phyloP scores from a whole-genome alignment of 2,113 vertebrate genomes.

The Oryzias javanicus region DNA sequence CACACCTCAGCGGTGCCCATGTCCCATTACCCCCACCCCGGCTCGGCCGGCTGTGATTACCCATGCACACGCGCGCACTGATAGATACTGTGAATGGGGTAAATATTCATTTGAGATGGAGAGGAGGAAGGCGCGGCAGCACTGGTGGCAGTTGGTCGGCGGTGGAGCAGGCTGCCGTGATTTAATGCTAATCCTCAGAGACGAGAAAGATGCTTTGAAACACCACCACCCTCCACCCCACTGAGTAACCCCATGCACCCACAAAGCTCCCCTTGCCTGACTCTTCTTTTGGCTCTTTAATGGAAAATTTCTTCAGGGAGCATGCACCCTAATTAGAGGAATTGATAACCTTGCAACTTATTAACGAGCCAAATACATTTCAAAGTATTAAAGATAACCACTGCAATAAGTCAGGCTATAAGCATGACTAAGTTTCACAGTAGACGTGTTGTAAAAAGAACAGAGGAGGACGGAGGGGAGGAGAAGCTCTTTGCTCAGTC shows the following conservation, averaged over 20 bases:
- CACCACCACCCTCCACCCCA: slow-evolving; percentile 20
- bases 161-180: slow-evolving; percentile 35
- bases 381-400: slow-evolving; percentile 98
- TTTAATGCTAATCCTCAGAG: slow-evolving; percentile 71
- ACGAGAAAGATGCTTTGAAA: slow-evolving; percentile 55
- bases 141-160: slow-evolving; percentile 28
- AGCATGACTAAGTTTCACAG: slow-evolving; percentile 89
- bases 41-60: slow-evolving; percentile 56
- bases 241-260: slow-evolving; percentile 9
- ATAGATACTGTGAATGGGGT: slow-evolving; percentile 56
- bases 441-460: slow-evolving; percentile 72
- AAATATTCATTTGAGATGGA: slow-evolving; percentile 61
- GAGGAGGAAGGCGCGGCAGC: slow-evolving; percentile 16
- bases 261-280: slow-evolving; percentile 70
- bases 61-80: slow-evolving; percentile 23
- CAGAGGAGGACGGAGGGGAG: slow-evolving; percentile 43
- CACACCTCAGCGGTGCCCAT: slow-evolving; percentile 72
- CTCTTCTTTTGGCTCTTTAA: slow-evolving; percentile 88
- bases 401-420: slow-evolving; percentile 95
- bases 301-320: slow-evolving; percentile 94
- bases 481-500: slow-evolving; percentile 90
- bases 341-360: slow-evolving; percentile 96
- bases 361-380: slow-evolving; percentile 98
- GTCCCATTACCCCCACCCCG: slow-evolving; percentile 63
- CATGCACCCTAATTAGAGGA: slow-evolving; percentile 93